Evolutionary conservation across 2,888 invertebrate genomes (phyloP).

Genomic region (Hartigia nigra): DNA sequence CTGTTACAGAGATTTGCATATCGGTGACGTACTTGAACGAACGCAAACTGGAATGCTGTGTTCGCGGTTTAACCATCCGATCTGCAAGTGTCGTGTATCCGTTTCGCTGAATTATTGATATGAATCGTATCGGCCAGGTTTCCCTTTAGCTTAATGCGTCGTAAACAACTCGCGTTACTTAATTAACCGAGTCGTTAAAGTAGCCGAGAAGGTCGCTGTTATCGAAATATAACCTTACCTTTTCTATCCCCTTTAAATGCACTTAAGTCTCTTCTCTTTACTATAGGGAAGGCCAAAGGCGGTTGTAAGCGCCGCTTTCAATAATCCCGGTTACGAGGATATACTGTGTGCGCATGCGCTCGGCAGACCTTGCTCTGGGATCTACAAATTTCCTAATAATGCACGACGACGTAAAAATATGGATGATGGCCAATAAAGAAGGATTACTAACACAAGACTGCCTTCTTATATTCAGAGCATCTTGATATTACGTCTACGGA

Average conservation of each 20-base stretch:
- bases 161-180: background rate
- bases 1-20: background rate
- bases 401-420: background rate
- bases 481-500: background rate
- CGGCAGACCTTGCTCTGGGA: background rate
- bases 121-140: background rate
- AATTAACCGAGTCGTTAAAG: background rate
- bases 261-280: background rate
- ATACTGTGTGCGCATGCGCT: background rate
- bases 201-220: background rate
- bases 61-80: background rate
- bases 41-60: background rate
- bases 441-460: background rate
- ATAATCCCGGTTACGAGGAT: background rate
- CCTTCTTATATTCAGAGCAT: background rate
- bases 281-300: background rate
- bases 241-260: background rate
- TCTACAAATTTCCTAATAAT: background rate
- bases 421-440: background rate
- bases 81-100: background rate
- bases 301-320: background rate
- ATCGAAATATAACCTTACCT: background rate
- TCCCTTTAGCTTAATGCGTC: background rate
- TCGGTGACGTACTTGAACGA: background rate
- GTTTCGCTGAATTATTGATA: background rate